These are phyloP conservation scores for Sebastes vulpes DNA, from an alignment of 2,797 vertebrate species.

Conservation along the genomic window DNA sequence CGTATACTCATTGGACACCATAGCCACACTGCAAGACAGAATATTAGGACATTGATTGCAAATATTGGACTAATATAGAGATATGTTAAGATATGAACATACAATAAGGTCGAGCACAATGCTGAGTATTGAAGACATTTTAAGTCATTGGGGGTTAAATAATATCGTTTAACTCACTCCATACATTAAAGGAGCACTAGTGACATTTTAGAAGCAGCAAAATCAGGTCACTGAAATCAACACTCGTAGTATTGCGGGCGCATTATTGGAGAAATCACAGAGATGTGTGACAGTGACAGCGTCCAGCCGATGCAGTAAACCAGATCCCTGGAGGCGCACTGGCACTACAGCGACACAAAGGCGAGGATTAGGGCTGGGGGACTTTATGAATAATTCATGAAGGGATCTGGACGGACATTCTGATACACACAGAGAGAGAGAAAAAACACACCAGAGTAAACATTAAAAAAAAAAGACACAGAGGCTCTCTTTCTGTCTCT, in stretches of 20 bases:
- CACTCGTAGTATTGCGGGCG: not conserved
- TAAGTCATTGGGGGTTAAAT: not conserved
- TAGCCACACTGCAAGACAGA: not conserved
- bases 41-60: not conserved
- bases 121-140: not conserved
- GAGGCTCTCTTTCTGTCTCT: slow-evolving; percentile 7
- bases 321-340: slow-evolving; percentile 66
- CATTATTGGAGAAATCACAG: slow-evolving; percentile 4
- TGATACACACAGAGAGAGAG: slow-evolving; percentile 65
- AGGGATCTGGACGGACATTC: slow-evolving; percentile 70
- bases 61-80: not conserved
- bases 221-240: slow-evolving; percentile 29
- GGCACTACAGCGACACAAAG: slow-evolving; percentile 78
- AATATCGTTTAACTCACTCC: not conserved
- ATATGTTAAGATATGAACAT: not conserved
- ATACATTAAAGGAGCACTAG: not conserved
- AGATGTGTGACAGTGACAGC: slow-evolving; percentile 51
- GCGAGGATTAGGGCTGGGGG: slow-evolving; percentile 72
- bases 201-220: not conserved
- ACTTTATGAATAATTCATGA: slow-evolving; percentile 80
- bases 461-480: not conserved
- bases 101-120: not conserved
- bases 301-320: slow-evolving; percentile 67
- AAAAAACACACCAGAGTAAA: slow-evolving; percentile 9
- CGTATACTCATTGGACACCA: not conserved